A percentile compares a stretch with the other conserved stretches of the same genome.
Evolutionary conservation across 1,140 invertebrate species (phyloP).

Genomic region (Heliconius congener): DNA sequence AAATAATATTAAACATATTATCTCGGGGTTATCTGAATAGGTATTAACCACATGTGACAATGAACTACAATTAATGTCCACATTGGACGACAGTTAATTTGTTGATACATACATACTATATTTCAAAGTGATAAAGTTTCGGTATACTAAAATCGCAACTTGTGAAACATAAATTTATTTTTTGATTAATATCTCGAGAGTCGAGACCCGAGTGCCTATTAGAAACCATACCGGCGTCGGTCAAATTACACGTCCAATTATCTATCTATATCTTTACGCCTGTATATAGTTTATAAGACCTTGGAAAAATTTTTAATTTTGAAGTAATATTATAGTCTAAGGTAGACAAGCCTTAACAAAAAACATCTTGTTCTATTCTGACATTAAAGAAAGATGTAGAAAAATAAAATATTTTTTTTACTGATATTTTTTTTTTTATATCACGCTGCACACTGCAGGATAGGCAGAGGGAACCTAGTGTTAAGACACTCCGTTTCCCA

Average conservation of each 20-base stretch:
- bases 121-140: background rate
- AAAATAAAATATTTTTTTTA: too few species aligned
- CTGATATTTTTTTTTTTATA: too few species aligned
- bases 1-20: too few species aligned
- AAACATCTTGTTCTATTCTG: background rate
- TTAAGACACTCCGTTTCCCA: too few species aligned
- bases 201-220: background rate
- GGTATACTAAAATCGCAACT: background rate
- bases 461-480: too few species aligned
- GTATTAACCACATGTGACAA: too few species aligned
- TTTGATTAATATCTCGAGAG: background rate
- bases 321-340: background rate
- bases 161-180: background rate
- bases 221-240: background rate
- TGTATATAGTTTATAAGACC: background rate
- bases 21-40: too few species aligned
- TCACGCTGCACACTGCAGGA: too few species aligned
- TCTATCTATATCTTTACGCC: background rate
- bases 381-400: too few species aligned
- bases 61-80: too few species aligned
- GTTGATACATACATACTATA: background rate
- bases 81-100: too few species aligned
- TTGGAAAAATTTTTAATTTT: background rate
- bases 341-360: background rate
- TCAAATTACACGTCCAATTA: slow-evolving; percentile 3